Evolutionary conservation across 2,797 vertebrate species (phyloP), one percentile per base, ranked within the genome.

Genomic region (Leptodactylus fallax): DNA sequence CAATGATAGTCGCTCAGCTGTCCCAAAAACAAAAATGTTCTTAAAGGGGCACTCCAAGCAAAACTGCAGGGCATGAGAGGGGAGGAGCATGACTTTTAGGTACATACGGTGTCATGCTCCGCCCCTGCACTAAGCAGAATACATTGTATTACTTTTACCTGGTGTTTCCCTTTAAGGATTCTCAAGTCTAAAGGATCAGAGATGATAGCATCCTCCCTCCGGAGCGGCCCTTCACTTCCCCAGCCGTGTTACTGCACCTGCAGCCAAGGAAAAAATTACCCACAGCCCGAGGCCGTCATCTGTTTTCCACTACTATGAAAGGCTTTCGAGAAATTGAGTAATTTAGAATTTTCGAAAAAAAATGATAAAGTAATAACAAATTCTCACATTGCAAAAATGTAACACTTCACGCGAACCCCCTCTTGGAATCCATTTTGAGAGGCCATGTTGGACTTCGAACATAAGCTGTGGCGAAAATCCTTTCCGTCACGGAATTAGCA

Each of bases 221-320:
- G 14, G 49, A 65, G 81, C 51, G 21, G 17, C 17, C 7, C 25
- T 27, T 16, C 45, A 19, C 65, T 55, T 51, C 63, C 51, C 1
- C 47, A 5, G 80, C 63, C 81, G 45, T 58, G 81, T 72, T 45
- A 58, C 55, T 72, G 71, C 81, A 72, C 81, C 67, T 83, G 65
- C 51, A 56, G 81, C 65, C 27, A 45, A 83, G 53, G 67, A 58
- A 74, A 83, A 45, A 72, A 60, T 72, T n/a, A 19, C 14, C 25
- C 6, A 25, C 81, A 25, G 81, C 81, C 51, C 7, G 7, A 51
- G 65, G 25, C 17, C 17, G 17, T 19, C 53, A 45, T 60, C 67
- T 60, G 19, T 23, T 13, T 71, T 14, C 49, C 49, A 55, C 47
- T 19, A 53, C 51, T 19, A 71, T 47, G 67, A 84, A 74, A 74